Base-by-base conservation (phyloP, 2,888 invertebrate species). In the Patella depressa region DNA sequence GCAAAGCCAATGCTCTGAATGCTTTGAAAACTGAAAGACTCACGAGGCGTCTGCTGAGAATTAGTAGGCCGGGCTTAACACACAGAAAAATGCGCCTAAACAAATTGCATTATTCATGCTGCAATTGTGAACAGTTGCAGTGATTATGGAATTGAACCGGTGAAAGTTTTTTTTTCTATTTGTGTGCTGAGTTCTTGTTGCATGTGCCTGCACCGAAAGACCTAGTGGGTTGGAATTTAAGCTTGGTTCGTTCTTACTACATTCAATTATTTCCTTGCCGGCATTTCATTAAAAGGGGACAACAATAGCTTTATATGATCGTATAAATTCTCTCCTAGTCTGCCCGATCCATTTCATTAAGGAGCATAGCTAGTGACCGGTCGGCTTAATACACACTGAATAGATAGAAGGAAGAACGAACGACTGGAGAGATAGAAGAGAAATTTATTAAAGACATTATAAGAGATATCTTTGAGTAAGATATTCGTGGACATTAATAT, bases 101-200 rank as follows among this genome's bases (percentile, higher is more conserved):
- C 24, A 19, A 65, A 65, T 65, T 65, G 65, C 65, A 65, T 65
- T 65, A 65, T 65, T 65, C 65, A 65, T 65, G 65, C 45, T 45
- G 45, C 45, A 65, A 19, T 24, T 19, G 24, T 24, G 65, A 65
- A 65, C 65, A 24, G 19, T 24, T 65, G 19, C 19, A 19, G 65
- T 14, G 19, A 65, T 2, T 24, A 65, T 65, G 65, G 65, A 65
- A 65, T 65, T 65, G 65, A 65, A 65, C 65, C 24, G 65, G 19
- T 24, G 65, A 65, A 65, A 24, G 11, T 19, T 24, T 65, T 65
- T 65, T 65, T 24, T 65, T 65, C 65, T 24, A 24, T 65, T 24
- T 24, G 14, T 65, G 65, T 65, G 45, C 45, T 45, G 45, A 45
- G 45, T 45, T 65, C 65, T 65, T 19, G 24, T 24, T 65, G 65